Evolutionary conservation across 2,113 vertebrate species (phyloP).

Genomic region (Falco punctatus): DNA sequence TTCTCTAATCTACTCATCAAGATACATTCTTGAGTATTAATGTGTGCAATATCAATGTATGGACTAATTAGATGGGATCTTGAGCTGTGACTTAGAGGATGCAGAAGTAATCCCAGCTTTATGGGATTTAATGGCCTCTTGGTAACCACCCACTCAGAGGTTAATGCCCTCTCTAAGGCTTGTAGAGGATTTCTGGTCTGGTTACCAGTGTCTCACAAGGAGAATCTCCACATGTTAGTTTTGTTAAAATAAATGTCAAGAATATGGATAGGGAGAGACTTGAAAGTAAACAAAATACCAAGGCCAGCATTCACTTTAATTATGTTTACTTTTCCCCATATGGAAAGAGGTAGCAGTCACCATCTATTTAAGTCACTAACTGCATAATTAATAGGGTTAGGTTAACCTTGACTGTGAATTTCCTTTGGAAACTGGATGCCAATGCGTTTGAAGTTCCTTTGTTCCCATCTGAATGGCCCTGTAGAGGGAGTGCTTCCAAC

Average conservation of each 20-base stretch:
- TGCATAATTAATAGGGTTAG: not conserved
- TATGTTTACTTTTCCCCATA: not conserved
- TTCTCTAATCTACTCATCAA: not conserved
- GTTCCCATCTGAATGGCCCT: not conserved
- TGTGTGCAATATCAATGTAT: not conserved
- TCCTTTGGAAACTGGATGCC: not conserved
- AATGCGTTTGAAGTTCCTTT: not conserved
- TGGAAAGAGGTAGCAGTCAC: not conserved
- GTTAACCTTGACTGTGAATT: slow-evolving; percentile 16
- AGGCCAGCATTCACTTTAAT: not conserved
- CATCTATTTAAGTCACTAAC: slow-evolving; percentile 16
- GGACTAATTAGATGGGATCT: not conserved
- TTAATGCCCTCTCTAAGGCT: not conserved
- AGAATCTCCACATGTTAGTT: not conserved
- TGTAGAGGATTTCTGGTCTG: not conserved
- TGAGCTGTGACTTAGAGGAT: not conserved
- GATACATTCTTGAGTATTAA: not conserved
- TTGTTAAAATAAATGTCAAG: not conserved
- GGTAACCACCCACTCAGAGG: not conserved
- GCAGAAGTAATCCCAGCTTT: not conserved
- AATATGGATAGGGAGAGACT: not conserved
- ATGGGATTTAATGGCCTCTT: not conserved
- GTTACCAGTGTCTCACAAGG: not conserved
- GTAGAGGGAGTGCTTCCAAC: not conserved
- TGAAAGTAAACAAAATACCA: not conserved